phyloP scores from a whole-genome alignment of 2,888 invertebrate genomes.

The Andrena bicolor region DNA sequence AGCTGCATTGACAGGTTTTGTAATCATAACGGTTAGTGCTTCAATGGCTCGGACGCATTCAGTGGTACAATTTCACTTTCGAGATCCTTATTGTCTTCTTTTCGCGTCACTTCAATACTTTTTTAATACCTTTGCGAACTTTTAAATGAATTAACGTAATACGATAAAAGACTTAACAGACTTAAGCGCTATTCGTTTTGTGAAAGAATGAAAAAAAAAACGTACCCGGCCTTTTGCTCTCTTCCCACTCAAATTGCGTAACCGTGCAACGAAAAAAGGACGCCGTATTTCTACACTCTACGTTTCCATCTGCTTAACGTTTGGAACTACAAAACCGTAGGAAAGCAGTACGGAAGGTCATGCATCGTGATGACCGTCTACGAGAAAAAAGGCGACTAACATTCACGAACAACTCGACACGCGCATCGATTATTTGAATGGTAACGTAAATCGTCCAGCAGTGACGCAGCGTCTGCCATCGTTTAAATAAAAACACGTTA shows the following conservation, averaged over 20 bases:
- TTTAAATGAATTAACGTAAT: not conserved
- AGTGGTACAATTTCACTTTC: too few species aligned
- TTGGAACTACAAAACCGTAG: not conserved
- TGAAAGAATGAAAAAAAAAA: not conserved
- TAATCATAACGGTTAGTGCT: not conserved
- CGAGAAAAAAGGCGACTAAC: conserved; percentile 6
- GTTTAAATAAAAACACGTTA: conserved; percentile 4
- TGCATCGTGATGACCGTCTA: conserved; percentile 18
- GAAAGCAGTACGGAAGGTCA: conserved; percentile 43
- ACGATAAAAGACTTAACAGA: not conserved
- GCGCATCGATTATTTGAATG: not conserved
- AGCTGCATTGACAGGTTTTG: not conserved
- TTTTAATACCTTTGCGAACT: not conserved
- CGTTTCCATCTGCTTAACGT: not conserved
- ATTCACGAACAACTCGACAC: conserved; percentile 17
- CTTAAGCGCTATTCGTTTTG: too few species aligned
- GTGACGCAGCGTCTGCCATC: conserved; percentile 24
- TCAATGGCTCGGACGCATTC: not conserved
- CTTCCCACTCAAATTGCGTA: conserved; percentile 2
- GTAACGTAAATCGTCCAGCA: not conserved
- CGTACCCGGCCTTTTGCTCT: not conserved
- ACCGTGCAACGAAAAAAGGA: not conserved
- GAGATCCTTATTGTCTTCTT: too few species aligned
- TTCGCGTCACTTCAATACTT: too few species aligned
- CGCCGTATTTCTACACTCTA: too few species aligned